A percentile compares a stretch with the other conserved stretches of the same genome.
These are phyloP conservation scores for Callionymus lyra DNA, from an alignment of 2,113 vertebrate species.

Conservation along the genomic window DNA sequence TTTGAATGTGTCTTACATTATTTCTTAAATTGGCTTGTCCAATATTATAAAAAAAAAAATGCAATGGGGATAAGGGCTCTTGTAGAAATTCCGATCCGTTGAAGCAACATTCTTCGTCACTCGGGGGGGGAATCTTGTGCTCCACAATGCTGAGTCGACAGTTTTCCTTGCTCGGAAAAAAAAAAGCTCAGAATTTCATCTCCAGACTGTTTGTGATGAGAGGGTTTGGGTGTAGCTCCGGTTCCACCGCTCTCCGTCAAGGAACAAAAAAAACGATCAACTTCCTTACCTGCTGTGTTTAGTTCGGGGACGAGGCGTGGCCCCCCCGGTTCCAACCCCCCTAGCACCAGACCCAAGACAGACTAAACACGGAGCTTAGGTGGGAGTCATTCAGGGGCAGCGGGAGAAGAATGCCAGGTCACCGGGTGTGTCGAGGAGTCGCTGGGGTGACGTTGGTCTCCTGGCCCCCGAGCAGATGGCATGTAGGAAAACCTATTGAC, in stretches of 20 bases:
- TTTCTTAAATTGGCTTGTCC: too few relatives aligned
- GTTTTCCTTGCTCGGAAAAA: conserved; percentile 22
- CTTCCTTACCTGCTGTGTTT: conserved; percentile 31
- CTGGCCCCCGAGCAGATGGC: conserved; percentile 52
- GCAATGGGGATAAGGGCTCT: too few relatives aligned
- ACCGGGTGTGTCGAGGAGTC: conserved; percentile 35
- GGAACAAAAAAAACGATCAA: conserved; percentile 9
- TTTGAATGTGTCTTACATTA: too few relatives aligned
- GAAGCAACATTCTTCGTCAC: conserved; percentile 9
- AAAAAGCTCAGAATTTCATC: conserved; percentile 1
- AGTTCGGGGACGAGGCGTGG: conserved; percentile 30
- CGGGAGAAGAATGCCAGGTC: conserved; percentile 55
- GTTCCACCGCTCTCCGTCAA: conserved; percentile 4
- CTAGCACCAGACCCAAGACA: conserved; percentile 28
- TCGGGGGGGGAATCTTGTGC: conserved; percentile 5
- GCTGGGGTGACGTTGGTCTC: conserved; percentile 37
- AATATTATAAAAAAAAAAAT: too few relatives aligned
- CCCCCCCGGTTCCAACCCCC: conserved; percentile 15
- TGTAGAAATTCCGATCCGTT: conserved; percentile 3
- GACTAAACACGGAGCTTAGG: conserved; percentile 50
- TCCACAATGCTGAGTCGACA: conserved; percentile 25
- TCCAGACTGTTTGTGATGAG: too few relatives aligned
- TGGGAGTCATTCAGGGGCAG: conserved; percentile 42
- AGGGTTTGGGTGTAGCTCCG: too few relatives aligned
- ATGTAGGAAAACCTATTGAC: conserved; percentile 47